These are phyloP conservation scores for Eledone cirrhosa DNA, from an alignment of 2,888 invertebrate genomes.

Conservation along the genomic window DNA sequence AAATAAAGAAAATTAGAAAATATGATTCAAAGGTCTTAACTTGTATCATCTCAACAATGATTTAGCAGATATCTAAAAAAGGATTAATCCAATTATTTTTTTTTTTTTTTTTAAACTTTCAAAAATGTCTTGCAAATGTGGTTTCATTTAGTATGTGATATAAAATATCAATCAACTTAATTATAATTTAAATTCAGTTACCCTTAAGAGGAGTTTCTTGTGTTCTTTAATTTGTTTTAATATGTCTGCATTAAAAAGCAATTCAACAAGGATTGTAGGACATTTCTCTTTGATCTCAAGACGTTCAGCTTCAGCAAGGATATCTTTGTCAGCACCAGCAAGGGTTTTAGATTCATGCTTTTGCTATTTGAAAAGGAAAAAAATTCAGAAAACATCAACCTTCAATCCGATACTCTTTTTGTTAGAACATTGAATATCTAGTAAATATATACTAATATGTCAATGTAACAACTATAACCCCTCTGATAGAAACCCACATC, in stretches of 20 bases:
- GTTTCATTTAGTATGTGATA: too few species aligned
- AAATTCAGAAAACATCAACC: not conserved
- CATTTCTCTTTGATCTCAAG: slow-evolving; percentile 95
- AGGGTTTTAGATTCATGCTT: slow-evolving; percentile 66
- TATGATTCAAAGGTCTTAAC: too few species aligned
- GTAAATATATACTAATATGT: too few species aligned
- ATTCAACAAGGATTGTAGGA: slow-evolving; percentile 90
- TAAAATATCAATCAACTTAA: too few species aligned
- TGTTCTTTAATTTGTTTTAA: slow-evolving; percentile 69
- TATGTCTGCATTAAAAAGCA: slow-evolving; percentile 75
- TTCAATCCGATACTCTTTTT: not conserved
- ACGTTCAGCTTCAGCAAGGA: slow-evolving; percentile 85
- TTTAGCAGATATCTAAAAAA: not conserved
- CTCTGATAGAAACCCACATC: too few species aligned
- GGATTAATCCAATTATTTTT: not conserved
- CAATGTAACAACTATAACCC: too few species aligned
- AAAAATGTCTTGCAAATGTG: too few species aligned
- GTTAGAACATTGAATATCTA: too few species aligned
- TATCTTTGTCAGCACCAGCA: slow-evolving; percentile 69
- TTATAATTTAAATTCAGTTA: slow-evolving; percentile 47
- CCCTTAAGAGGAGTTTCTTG: slow-evolving; percentile 57
- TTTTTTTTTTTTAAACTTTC: too few species aligned
- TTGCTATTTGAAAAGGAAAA: slow-evolving; percentile 32
- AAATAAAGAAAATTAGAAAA: slow-evolving; percentile 25
- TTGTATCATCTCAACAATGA: not conserved